phyloP scores from a whole-genome alignment of 2,888 invertebrate genomes.

The Clepsis dumicolana region DNA sequence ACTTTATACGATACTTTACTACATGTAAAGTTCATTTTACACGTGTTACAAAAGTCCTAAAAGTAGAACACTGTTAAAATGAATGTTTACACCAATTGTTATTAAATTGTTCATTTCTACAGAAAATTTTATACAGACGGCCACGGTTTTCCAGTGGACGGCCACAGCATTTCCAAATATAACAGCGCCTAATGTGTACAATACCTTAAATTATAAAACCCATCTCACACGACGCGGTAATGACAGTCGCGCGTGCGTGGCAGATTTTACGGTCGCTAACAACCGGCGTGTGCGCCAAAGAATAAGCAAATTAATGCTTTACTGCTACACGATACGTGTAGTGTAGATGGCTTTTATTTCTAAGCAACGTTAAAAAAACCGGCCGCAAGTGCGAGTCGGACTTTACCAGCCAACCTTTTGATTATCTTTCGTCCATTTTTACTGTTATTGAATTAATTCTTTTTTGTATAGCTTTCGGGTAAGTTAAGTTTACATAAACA shows the following conservation, averaged over 20 bases:
- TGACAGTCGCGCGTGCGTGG: constrained; percentile 14
- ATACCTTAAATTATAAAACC: neutral
- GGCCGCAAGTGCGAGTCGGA: too few species aligned
- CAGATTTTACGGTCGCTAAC: constrained; percentile 36
- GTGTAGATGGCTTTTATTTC: neutral
- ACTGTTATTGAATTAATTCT: too few species aligned
- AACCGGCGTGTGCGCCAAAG: neutral
- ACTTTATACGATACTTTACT: neutral
- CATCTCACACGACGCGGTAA: neutral
- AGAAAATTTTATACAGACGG: too few species aligned
- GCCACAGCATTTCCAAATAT: too few species aligned
- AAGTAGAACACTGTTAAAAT: neutral
- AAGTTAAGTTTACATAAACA: constrained; percentile 8
- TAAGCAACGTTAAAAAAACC: neutral
- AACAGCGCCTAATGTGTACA: neutral
- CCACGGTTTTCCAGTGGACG: too few species aligned
- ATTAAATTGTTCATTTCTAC: too few species aligned
- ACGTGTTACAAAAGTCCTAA: neutral
- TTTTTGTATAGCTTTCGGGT: too few species aligned
- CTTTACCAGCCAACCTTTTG: too few species aligned
- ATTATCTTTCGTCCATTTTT: too few species aligned
- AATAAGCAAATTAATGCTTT: constrained; percentile 5
- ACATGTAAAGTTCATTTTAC: neutral
- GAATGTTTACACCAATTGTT: too few species aligned
- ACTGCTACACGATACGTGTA: neutral